phyloP scores from a whole-genome alignment of 2,888 invertebrate genomes.

The Parapristionchus giblindavisi region DNA sequence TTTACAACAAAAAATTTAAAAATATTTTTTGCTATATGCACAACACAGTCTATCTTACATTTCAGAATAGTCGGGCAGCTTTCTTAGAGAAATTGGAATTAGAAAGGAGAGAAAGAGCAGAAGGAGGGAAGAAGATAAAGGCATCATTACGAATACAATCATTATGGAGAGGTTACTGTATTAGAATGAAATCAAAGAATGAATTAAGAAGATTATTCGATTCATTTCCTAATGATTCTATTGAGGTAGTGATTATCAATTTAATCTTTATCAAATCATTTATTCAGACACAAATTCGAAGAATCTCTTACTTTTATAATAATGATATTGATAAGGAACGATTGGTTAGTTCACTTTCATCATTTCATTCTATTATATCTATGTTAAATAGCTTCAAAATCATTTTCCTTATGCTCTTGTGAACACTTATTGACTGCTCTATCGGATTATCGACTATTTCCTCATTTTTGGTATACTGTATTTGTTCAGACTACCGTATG shows the following conservation, averaged over 20 bases:
- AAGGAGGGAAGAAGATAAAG: slow-evolving; percentile 13
- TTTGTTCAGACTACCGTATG: slow-evolving; percentile 15
- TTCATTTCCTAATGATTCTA: not conserved
- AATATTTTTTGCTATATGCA: too few relatives aligned
- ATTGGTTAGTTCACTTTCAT: slow-evolving; percentile 14
- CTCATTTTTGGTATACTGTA: not conserved
- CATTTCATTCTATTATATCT: too few relatives aligned
- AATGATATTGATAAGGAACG: slow-evolving; percentile 9
- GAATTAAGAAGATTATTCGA: slow-evolving; percentile 27
- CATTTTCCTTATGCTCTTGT: too few relatives aligned
- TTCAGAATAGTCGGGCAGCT: slow-evolving; percentile 35
- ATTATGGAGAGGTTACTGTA: slow-evolving; percentile 11
- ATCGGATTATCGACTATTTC: too few relatives aligned
- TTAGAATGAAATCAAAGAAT: slow-evolving; percentile 6
- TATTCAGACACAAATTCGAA: slow-evolving; percentile 18
- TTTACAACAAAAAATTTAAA: too few relatives aligned
- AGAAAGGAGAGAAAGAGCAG: slow-evolving; percentile 28
- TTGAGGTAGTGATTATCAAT: not conserved
- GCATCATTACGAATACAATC: slow-evolving; percentile 12
- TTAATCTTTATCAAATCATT: not conserved
- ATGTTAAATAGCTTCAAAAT: too few relatives aligned
- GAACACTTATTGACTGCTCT: too few relatives aligned
- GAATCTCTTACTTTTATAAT: slow-evolving; percentile 23
- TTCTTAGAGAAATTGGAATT: slow-evolving; percentile 31
- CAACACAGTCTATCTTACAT: too few relatives aligned